A percentile compares a stretch with the other conserved stretches of the same genome.
phyloP scores from a whole-genome alignment of 1,140 invertebrate genomes.

The Rhagoletis zephyria region DNA sequence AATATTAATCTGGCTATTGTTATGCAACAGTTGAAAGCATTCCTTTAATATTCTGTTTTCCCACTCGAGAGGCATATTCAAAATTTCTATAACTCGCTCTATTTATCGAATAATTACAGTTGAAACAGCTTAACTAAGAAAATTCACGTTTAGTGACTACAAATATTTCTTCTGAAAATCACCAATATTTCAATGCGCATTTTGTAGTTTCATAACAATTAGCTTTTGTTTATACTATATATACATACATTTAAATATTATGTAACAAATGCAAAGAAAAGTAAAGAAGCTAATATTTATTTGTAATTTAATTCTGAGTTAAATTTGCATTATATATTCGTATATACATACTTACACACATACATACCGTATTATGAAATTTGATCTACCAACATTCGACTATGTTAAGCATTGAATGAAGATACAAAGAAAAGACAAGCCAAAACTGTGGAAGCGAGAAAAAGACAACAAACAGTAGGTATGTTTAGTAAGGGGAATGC shows the following conservation, averaged over 20 bases:
- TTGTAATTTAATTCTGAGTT: constrained; percentile 37
- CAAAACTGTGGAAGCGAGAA: constrained; percentile 52
- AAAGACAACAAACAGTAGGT: not conserved
- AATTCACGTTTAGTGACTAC: too few relatives aligned
- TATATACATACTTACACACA: not conserved
- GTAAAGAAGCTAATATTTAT: constrained; percentile 57
- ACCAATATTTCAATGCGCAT: not conserved
- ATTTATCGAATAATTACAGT: too few relatives aligned
- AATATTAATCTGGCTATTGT: too few relatives aligned
- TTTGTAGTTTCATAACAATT: not conserved
- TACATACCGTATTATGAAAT: constrained; percentile 30
- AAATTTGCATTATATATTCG: constrained; percentile 19
- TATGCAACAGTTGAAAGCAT: too few relatives aligned
- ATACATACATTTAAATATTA: constrained; percentile 7
- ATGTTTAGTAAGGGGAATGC: not conserved
- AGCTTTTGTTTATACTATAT: not conserved
- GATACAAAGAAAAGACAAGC: constrained; percentile 52
- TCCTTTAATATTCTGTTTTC: too few relatives aligned
- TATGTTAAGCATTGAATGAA: not conserved
- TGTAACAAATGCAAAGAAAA: constrained; percentile 53
- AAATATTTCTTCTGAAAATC: not conserved
- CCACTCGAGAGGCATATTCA: too few relatives aligned
- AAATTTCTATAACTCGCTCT: too few relatives aligned
- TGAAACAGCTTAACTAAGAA: too few relatives aligned
- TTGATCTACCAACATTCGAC: constrained; percentile 32